Base-by-base conservation (phyloP, 2,113 vertebrate genomes). In the Todiramphus saurophagus region DNA sequence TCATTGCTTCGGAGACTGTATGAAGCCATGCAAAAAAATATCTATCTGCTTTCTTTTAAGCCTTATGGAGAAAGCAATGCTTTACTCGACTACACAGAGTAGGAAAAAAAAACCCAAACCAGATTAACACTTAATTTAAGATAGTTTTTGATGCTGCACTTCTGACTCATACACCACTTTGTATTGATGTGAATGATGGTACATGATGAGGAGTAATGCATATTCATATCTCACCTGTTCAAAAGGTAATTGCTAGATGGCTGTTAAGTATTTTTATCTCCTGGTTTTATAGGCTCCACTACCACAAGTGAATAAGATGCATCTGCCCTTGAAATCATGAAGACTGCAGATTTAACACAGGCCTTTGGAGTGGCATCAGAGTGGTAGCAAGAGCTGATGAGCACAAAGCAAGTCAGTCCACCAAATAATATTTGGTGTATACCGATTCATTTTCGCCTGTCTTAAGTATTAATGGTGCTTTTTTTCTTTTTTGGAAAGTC, bases 211-310 rank as follows among this genome's bases (percentile, higher is more conserved):
- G 28, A 25, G 20, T 63, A 83, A 95, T 88, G 79, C 79, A 90
- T 92, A 94, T 89, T 94, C 90, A 94, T 37, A 44, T 77, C 76
- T 94, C 88, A 78, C 64, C 37, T 93, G 46, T 50, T 89, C 56
- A 39, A 77, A 70, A 73, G 12, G 27, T 72, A 78, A 35, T 70
- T 81, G 41, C 56, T 93, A 81, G 56, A 51, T 78, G 43, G 48
- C 66, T 90, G 68, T 58, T 72, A 78, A 80, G 48, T 81, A 83
- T 86, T 93, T 94, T 87, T 86, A 68, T 92, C 72, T 92, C 70
- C 50, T 74, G 67, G 43, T 69, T 94, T 95, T 93, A 83, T 63
- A 75, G 72, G 24, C 51, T 80, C 16, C 11, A n/a, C 51, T 86
- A 70, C n/a, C 62, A 69, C 30, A 80, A 93, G 33, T 50, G 70